Evolutionary conservation across 2,113 vertebrate genomes (phyloP).

Genomic region (Apteryx owenii): DNA sequence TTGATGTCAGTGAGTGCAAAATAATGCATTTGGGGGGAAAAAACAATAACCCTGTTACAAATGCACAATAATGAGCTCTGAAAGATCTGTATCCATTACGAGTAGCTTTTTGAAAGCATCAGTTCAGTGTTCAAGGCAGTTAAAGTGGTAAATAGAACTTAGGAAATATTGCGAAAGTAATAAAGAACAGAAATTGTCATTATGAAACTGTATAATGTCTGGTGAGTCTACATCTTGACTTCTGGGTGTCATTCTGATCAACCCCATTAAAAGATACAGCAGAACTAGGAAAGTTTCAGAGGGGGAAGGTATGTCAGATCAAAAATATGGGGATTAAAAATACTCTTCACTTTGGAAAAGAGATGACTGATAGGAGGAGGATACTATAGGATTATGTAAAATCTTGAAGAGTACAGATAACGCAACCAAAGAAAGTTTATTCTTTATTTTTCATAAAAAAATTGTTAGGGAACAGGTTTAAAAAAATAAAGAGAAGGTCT

Average conservation of each 20-base stretch:
- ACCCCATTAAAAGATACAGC: background rate
- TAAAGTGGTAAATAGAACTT: conserved; percentile 38
- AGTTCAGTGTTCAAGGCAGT: conserved; percentile 10
- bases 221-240: background rate
- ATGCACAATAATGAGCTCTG: conserved; percentile 1
- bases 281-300: background rate
- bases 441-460: background rate
- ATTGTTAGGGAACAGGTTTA: background rate
- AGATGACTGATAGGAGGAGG: background rate
- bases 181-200: background rate
- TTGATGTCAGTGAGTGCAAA: conserved; percentile 30
- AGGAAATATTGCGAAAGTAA: conserved; percentile 20
- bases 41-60: background rate
- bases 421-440: background rate
- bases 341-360: background rate
- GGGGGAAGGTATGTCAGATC: background rate
- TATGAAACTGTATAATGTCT: background rate
- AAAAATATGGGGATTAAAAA: conserved; percentile 9
- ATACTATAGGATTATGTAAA: background rate
- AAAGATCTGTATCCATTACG: conserved; percentile 20
- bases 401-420: background rate
- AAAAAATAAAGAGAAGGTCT: background rate
- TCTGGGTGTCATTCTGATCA: background rate
- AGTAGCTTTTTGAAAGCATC: conserved; percentile 39
- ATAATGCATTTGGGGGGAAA: background rate